Conservation (phyloP, 1,140 invertebrate species). For the Helicoverpa zea region DNA sequence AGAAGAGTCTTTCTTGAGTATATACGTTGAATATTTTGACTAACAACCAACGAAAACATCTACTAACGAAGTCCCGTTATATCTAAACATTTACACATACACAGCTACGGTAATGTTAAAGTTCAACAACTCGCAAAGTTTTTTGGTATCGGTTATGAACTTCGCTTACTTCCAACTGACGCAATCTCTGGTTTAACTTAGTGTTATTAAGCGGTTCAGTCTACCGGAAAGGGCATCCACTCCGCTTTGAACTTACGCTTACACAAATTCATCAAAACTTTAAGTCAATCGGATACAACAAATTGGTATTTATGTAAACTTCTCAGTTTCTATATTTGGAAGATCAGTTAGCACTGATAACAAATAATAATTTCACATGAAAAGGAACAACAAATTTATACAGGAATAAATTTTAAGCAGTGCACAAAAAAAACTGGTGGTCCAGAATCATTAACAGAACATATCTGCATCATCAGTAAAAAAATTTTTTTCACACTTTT, state of each 20-base stretch:
- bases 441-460: no score
- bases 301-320: neutral
- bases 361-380: no score
- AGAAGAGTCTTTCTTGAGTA: no score
- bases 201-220: constrained; percentile 13
- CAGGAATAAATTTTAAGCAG: no score
- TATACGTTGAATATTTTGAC: no score
- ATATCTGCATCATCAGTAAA: no score
- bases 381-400: no score
- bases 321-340: neutral
- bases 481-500: no score
- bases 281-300: constrained; percentile 8
- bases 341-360: no score
- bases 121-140: neutral
- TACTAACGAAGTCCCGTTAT: neutral
- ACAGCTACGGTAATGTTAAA: neutral
- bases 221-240: constrained; percentile 18
- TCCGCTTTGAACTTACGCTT: constrained; percentile 8
- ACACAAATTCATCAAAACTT: constrained; percentile 31
- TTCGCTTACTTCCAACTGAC: constrained; percentile 3
- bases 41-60: neutral
- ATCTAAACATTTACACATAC: no score
- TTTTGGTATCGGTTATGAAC: constrained; percentile 7
- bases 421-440: no score
- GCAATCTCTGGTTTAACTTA: constrained; percentile 11